phyloP scores from a whole-genome alignment of 1,140 invertebrate genomes.

The Hylaeus volcanicus region DNA sequence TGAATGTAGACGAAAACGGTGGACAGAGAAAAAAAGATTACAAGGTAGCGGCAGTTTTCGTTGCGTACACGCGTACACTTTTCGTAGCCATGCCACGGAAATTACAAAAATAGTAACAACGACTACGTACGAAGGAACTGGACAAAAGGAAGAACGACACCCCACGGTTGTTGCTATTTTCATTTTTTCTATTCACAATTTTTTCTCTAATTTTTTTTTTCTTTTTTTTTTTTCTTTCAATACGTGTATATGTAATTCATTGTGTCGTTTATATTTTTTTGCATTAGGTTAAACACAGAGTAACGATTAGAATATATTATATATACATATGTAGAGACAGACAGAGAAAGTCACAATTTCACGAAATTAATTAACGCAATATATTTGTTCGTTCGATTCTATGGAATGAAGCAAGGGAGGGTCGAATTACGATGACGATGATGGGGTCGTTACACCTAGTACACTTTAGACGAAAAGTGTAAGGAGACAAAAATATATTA shows the following conservation, averaged over 20 bases:
- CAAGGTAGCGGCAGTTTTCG: conserved; percentile 11
- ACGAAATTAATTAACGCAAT: conserved; percentile 64
- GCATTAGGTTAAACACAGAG: conserved; percentile 41
- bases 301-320: conserved; percentile 32
- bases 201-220: conserved; percentile 4
- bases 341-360: conserved; percentile 31
- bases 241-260: conserved; percentile 38
- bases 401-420: conserved; percentile 4
- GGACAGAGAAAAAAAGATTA: conserved; percentile 7
- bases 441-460: conserved; percentile 32
- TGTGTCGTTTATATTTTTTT: conserved; percentile 47
- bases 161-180: conserved; percentile 49
- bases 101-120: conserved; percentile 11
- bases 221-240: conserved; percentile 27
- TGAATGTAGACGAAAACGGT: conserved; percentile 47
- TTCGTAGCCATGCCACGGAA: conserved; percentile 33
- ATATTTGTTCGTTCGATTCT: conserved; percentile 53
- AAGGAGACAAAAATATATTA: conserved; percentile 41
- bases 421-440: conserved; percentile 33
- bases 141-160: conserved; percentile 5
- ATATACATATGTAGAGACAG: conserved; percentile 1
- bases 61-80: not conserved
- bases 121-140: not conserved
- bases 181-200: conserved; percentile 21
- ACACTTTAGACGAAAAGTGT: conserved; percentile 8